Evolutionary conservation across 2,888 invertebrate genomes (phyloP).

Genomic region (Scaptomyza cyrtandrae): DNA sequence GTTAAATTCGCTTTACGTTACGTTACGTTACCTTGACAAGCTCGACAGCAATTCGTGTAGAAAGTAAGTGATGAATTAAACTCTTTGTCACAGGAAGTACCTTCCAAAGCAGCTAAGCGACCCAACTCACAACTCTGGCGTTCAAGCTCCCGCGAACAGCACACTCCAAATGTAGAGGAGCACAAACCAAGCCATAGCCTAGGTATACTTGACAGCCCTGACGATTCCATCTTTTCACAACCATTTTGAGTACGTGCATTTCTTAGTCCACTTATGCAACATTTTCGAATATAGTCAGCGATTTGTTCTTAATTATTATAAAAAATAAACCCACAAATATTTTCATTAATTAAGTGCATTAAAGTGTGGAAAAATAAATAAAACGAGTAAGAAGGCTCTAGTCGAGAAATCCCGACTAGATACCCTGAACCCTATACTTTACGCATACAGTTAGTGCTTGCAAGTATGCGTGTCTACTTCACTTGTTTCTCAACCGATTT

Average conservation of each 20-base stretch:
- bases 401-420: too few relatives aligned
- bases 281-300: constrained; percentile 82
- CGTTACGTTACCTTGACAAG: constrained; percentile 85
- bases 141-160: constrained; percentile 86
- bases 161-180: constrained; percentile 87
- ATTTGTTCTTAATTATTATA: constrained; percentile 63
- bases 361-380: too few relatives aligned
- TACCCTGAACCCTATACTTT: too few relatives aligned
- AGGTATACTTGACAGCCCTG: constrained; percentile 85
- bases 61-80: constrained; percentile 76
- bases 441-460: too few relatives aligned
- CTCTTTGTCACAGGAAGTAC: constrained; percentile 75
- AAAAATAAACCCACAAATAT: neutral
- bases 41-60: constrained; percentile 87
- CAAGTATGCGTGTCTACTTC: too few relatives aligned
- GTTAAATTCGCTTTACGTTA: neutral
- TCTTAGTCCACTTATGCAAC: constrained; percentile 86
- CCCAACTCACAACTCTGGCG: constrained; percentile 82
- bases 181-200: constrained; percentile 87
- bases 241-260: constrained; percentile 85
- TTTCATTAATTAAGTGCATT: too few relatives aligned
- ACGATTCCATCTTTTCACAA: constrained; percentile 85
- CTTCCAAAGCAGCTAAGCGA: constrained; percentile 77
- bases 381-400: too few relatives aligned
- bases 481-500: too few relatives aligned